A percentile compares a stretch with the other conserved stretches of the same genome.
Evolutionary conservation across 2,797 vertebrate species (phyloP).

Genomic region (Crenuchus spilurus): DNA sequence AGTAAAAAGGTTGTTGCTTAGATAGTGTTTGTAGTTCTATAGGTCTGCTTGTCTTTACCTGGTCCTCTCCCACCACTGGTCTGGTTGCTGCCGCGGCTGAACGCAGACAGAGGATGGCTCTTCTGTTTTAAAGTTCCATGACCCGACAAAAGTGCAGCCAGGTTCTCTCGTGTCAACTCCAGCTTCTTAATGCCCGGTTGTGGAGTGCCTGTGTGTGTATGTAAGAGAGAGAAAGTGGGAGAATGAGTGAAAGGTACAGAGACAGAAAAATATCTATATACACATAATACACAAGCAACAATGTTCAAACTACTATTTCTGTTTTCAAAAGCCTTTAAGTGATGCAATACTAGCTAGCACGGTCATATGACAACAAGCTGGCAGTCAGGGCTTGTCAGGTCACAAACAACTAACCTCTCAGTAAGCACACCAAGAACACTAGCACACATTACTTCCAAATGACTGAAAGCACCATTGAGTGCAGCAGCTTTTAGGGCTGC

Average conservation of each 20-base stretch:
- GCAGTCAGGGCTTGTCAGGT: conserved; percentile 31
- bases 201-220: conserved; percentile 45
- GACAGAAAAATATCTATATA: background rate
- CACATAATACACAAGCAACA: background rate
- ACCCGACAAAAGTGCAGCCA: conserved; percentile 72
- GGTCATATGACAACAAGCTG: background rate
- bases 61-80: conserved; percentile 81
- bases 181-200: conserved; percentile 65
- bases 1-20: too few species aligned
- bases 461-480: conserved; percentile 12
- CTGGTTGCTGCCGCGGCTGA: conserved; percentile 79
- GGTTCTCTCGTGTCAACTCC: conserved; percentile 84
- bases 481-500: conserved; percentile 31
- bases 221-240: background rate
- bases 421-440: conserved; percentile 50
- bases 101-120: conserved; percentile 61
- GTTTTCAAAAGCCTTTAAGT: background rate
- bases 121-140: conserved; percentile 77
- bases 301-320: background rate
- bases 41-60: too few species aligned
- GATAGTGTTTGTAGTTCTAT: too few species aligned
- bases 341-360: background rate
- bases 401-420: conserved; percentile 66
- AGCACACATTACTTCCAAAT: conserved; percentile 37
- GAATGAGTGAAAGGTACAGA: too few species aligned